These are phyloP conservation scores for Chlorodrepanis virens DNA, from an alignment of 2,113 vertebrate species.

Conservation along the genomic window DNA sequence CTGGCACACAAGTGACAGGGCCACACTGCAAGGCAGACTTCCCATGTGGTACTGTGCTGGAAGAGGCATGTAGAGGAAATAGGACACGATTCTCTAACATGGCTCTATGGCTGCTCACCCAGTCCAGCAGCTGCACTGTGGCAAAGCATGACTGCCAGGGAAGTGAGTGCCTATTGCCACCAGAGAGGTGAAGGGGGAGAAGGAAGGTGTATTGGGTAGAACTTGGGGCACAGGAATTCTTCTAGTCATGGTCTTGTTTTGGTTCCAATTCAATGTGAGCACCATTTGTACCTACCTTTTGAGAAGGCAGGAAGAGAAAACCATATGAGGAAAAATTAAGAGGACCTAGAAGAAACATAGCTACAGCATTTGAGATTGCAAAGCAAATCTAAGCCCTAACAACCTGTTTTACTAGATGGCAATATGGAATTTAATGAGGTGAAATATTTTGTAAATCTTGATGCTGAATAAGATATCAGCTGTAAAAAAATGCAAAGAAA, in stretches of 20 bases:
- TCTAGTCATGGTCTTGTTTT: background rate
- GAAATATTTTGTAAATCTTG: background rate
- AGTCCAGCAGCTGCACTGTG: background rate
- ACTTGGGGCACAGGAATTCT: background rate
- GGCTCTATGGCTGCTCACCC: background rate
- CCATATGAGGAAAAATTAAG: background rate
- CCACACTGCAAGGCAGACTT: background rate
- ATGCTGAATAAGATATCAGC: background rate
- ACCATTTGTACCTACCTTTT: background rate
- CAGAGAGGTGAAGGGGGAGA: fast-evolving
- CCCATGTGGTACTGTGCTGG: fast-evolving
- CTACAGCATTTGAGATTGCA: background rate
- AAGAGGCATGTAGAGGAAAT: background rate
- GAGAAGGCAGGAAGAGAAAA: background rate
- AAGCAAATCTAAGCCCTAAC: background rate
- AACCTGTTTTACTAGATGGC: background rate
- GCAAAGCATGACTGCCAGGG: background rate
- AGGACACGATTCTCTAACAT: background rate
- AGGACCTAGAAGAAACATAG: background rate
- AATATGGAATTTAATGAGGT: background rate
- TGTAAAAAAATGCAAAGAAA: background rate
- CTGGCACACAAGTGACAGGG: background rate
- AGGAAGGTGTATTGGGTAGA: background rate
- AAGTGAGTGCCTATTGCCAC: background rate
- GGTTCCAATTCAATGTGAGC: background rate